Base-by-base conservation (phyloP, 2,797 vertebrate genomes). In the Gymnodraco acuticeps region DNA sequence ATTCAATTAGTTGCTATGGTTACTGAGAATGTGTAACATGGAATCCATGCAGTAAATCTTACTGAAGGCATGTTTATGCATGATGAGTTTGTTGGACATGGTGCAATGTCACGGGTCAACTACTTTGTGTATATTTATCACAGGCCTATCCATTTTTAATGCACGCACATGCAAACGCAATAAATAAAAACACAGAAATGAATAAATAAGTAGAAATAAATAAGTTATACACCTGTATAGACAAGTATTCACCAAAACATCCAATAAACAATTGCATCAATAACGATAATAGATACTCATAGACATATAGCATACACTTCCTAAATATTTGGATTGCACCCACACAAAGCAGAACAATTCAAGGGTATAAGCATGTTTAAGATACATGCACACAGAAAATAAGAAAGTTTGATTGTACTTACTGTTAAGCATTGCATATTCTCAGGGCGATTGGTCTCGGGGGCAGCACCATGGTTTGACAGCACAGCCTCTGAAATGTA, bases 391-490 rank as follows among this genome's bases (percentile, higher is more conserved):
- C 3, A 75, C 11, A 80, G 2, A 63, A 6, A 78, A 23, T 51
- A 61, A 19, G 46, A 51, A 52, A 23, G 31, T 43, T 50, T 60
- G 23, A 53, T 71, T 19, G 10, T 72, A 96, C 91, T 95, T 87
- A 98, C 97, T 96, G 96, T 93, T 93, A 97, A 89, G 91, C 95
- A 94, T 92, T 95, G 91, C 94, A 94, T 94, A 75, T 93, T 93
- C 83, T 89, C 94, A 42, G 92, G 54, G 53, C 90, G 94, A 91
- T 75, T 89, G 76, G 73, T 82, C 91, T 95, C 93, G 68, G 88
- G 89, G 31, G 74, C 84, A 88, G 92, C 91, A 83, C 85, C 90
- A 88, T 94, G 92, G 84, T 90, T 93, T 91, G 88, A 92, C 78
- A 90, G 85, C 78, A 90, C 88, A 5, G 78, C 89, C 66, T 96